These are phyloP conservation scores for Hycleus cichorii DNA, from an alignment of 1,140 invertebrate genomes.

Conservation along the genomic window DNA sequence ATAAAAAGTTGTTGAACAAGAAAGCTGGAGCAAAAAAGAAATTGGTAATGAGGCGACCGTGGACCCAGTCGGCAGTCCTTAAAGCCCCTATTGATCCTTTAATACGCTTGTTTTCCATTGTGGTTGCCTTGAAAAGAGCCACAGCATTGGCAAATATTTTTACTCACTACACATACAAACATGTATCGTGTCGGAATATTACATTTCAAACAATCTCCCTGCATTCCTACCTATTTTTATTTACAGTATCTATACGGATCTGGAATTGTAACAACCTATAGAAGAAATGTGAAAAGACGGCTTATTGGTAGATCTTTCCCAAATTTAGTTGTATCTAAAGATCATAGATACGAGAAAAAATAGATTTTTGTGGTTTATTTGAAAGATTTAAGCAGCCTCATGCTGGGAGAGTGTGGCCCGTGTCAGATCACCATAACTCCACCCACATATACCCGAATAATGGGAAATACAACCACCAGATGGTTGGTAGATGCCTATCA, in stretches of 20 bases:
- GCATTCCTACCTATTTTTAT: conserved; percentile 14
- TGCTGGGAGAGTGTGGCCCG: conserved; percentile 15
- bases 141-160: conserved; percentile 6
- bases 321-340: conserved; percentile 7
- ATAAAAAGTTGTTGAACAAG: too few species aligned
- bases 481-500: too few species aligned
- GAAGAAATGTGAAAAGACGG: conserved; percentile 14
- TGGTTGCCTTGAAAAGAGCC: conserved; percentile 21
- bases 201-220: conserved; percentile 16
- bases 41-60: conserved; percentile 12
- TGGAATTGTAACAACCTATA: conserved; percentile 12
- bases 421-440: not conserved
- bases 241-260: conserved; percentile 23
- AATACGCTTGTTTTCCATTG: conserved; percentile 23
- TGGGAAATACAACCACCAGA: too few species aligned
- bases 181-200: conserved; percentile 18
- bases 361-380: conserved; percentile 14
- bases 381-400: conserved; percentile 9
- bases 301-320: conserved; percentile 11
- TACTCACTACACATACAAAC: too few species aligned
- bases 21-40: not conserved
- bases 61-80: conserved; percentile 8
- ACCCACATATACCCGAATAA: too few species aligned
- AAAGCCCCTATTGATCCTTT: conserved; percentile 9
- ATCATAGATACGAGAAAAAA: too few species aligned